Percentiles rank a stretch among this genome's conserved stretches.
Evolutionary conservation across 2,113 vertebrate genomes (phyloP).

Genomic region (Chlamydotis undulata): DNA sequence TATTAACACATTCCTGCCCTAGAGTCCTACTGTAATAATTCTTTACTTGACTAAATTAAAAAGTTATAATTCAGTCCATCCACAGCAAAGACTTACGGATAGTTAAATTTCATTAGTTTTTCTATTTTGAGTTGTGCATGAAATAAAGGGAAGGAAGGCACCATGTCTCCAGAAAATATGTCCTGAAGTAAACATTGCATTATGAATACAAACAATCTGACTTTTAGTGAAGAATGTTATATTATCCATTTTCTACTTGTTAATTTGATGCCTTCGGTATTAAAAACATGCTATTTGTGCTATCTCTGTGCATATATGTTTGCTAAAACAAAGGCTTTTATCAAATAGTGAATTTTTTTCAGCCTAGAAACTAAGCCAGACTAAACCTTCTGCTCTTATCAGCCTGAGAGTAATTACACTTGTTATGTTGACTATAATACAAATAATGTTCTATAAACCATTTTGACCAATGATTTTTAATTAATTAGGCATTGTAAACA

Average conservation of each 20-base stretch:
- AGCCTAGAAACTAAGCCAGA: not conserved
- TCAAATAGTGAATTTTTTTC: not conserved
- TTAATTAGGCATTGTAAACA: not conserved
- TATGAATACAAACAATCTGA: not conserved
- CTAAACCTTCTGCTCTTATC: not conserved
- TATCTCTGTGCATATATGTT: not conserved
- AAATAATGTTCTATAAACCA: not conserved
- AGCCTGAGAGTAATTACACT: not conserved
- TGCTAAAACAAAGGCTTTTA: constrained; percentile 20
- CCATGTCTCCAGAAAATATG: constrained; percentile 32
- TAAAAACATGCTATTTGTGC: not conserved
- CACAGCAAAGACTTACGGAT: constrained; percentile 68
- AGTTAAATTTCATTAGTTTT: constrained; percentile 69
- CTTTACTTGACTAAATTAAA: constrained; percentile 81
- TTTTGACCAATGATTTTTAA: not conserved
- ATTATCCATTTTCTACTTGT: not conserved
- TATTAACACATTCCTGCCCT: constrained; percentile 86
- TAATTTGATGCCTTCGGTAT: not conserved
- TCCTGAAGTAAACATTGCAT: constrained; percentile 33
- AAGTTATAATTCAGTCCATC: constrained; percentile 77
- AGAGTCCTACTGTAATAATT: constrained; percentile 79
- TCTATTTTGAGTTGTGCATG: constrained; percentile 45
- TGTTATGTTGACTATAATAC: not conserved
- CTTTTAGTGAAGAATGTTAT: not conserved
- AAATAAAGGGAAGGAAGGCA: constrained; percentile 52